Evolutionary conservation across 2,888 invertebrate genomes (phyloP), one percentile per base, ranked within the genome.

Genomic region (Spicauda simplicius): DNA sequence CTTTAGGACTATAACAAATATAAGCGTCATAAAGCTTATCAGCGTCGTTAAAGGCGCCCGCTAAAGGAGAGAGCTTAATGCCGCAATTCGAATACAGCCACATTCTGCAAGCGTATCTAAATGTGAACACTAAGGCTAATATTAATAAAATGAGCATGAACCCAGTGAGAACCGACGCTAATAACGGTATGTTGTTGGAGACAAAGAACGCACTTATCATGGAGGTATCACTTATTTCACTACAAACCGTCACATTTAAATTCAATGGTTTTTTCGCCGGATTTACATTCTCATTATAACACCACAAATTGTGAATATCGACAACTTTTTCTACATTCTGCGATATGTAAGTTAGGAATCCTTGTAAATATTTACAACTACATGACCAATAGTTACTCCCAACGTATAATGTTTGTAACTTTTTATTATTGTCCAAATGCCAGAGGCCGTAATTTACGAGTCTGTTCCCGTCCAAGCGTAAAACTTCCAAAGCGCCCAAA

Each of bases 21-120:
- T 98, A 98, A 74, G 97, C 98, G 89, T 99, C 98, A 91, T 97
- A 98, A 72, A 97, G 94, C 84, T 97, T 97, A 86, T 97, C 97
- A 75, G 96, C 95, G 81, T 97, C 97, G 87, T 97, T 97, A 86
- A 95, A 95, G 70, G 94, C 94, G 68, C 95, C 93, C 71, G 95
- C 94, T 74, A 96, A 95, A 70, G 96, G 95, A 86, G 97, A 96
- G 76, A 98, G 94, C 74, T 97, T 95, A 70, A 98, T 95, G 33
- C 97, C 98, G 89, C 97, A 98, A 79, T 97, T 96, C 73, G 97
- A 96, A 88, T 97, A 97, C 72, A 97, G 94, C 97, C 97, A 98
- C 85, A 97, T 96, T 80, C 97, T 95, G 76, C 98, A 95, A 73
- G 97, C 96, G 83, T 97, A 97, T 76, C 97, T 95, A 90, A 97